Conservation (phyloP, 2,888 invertebrate species). For the Perdita meconis region DNA sequence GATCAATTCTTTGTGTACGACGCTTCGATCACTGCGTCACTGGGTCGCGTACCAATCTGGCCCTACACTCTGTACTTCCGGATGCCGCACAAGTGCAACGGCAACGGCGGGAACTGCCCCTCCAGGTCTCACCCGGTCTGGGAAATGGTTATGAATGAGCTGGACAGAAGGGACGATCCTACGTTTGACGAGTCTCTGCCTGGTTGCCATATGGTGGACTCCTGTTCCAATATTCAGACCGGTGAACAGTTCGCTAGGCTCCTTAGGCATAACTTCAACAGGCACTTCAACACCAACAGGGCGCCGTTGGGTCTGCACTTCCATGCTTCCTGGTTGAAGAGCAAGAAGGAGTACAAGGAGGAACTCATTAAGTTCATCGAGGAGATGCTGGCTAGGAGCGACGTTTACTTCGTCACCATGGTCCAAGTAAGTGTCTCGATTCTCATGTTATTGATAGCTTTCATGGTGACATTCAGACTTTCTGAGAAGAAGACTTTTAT, state of each 20-base stretch:
- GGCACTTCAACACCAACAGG: conserved; percentile 96
- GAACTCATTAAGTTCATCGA: conserved; percentile 96
- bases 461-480: neutral
- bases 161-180: conserved; percentile 96
- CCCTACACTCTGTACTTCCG: conserved; percentile 98
- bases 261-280: conserved; percentile 96
- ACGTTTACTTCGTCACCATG: conserved; percentile 97
- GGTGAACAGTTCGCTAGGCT: conserved; percentile 96
- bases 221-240: conserved; percentile 95
- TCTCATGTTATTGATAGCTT: neutral
- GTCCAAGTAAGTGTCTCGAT: conserved; percentile 85
- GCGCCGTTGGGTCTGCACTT: conserved; percentile 96
- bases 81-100: conserved; percentile 98
- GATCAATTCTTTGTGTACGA: conserved; percentile 98
- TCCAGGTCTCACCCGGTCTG: conserved; percentile 95
- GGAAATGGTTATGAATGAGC: conserved; percentile 98
- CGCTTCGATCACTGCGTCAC: conserved; percentile 95
- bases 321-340: conserved; percentile 98
- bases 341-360: conserved; percentile 96
- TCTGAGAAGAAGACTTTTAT: no score
- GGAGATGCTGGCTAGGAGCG: conserved; percentile 94
- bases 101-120: conserved; percentile 97
- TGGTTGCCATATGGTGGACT: conserved; percentile 97
- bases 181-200: conserved; percentile 96
- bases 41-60: conserved; percentile 96